Evolutionary conservation across 1,140 invertebrate genomes (phyloP).

Genomic region (Drosophila tani): DNA sequence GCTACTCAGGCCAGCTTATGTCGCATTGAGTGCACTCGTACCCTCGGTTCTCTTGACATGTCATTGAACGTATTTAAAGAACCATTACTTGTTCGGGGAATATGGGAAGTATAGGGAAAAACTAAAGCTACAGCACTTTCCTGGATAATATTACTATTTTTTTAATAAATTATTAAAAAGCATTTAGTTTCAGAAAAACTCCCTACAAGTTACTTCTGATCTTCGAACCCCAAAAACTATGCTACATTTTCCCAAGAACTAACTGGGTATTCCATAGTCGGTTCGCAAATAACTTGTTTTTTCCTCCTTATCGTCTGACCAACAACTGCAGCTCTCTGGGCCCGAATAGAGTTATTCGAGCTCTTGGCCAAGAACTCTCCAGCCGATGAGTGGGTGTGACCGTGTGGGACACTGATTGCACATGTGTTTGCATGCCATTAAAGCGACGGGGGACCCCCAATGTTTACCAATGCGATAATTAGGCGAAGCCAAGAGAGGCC

Average conservation of each 20-base stretch:
- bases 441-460: slow-evolving; percentile 42
- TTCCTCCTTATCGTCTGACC: slow-evolving; percentile 7
- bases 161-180: too few species aligned
- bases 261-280: background rate
- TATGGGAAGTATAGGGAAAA: too few species aligned
- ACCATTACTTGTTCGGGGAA: too few species aligned
- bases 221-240: background rate
- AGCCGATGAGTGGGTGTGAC: slow-evolving; percentile 16
- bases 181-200: too few species aligned
- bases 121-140: too few species aligned
- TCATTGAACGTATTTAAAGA: slow-evolving; percentile 21
- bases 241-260: background rate
- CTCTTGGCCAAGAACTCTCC: slow-evolving; percentile 52
- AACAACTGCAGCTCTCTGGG: slow-evolving; percentile 8
- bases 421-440: slow-evolving; percentile 69
- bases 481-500: slow-evolving; percentile 47
- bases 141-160: too few species aligned
- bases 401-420: slow-evolving; percentile 35
- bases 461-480: slow-evolving; percentile 77
- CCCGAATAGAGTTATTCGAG: slow-evolving; percentile 24
- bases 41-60: slow-evolving; percentile 19
- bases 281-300: background rate
- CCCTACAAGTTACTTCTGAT: too few species aligned
- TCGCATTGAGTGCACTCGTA: slow-evolving; percentile 20
- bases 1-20: slow-evolving; percentile 34